These are phyloP conservation scores for Pseudobourletiella spinata DNA, from an alignment of 1,140 invertebrate genomes.

Conservation along the genomic window DNA sequence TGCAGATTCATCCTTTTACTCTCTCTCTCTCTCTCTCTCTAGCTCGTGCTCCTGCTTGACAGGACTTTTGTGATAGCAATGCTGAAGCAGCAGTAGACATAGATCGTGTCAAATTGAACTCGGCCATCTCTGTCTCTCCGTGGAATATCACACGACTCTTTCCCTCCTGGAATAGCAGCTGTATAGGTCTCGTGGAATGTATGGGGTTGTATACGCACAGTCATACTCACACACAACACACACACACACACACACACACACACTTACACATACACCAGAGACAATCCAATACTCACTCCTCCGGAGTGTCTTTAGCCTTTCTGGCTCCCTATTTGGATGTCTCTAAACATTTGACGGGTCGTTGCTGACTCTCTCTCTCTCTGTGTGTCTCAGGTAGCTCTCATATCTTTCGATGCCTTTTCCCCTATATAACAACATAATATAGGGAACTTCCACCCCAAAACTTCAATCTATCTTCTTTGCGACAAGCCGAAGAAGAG, in stretches of 20 bases:
- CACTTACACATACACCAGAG: too few species aligned
- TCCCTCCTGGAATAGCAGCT: neutral
- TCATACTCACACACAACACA: too few species aligned
- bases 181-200: too few species aligned
- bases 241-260: too few species aligned
- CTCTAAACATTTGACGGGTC: constrained; percentile 9
- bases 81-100: constrained; percentile 33
- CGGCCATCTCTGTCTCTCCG: constrained; percentile 6
- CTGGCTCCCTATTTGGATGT: neutral
- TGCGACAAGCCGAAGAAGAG: constrained; percentile 1
- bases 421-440: constrained; percentile 1
- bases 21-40: too few species aligned
- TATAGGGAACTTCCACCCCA: too few species aligned
- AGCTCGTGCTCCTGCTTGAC: constrained; percentile 15
- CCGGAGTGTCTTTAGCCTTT: neutral
- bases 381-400: constrained; percentile 9
- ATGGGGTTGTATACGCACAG: too few species aligned
- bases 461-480: constrained; percentile 1
- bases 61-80: constrained; percentile 29
- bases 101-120: constrained; percentile 27
- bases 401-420: constrained; percentile 1
- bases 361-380: neutral
- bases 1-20: constrained; percentile 33
- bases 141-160: neutral
- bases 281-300: too few species aligned